Evolutionary conservation across 2,888 invertebrate genomes (phyloP).

Genomic region (Cylindroiulus punctatus): DNA sequence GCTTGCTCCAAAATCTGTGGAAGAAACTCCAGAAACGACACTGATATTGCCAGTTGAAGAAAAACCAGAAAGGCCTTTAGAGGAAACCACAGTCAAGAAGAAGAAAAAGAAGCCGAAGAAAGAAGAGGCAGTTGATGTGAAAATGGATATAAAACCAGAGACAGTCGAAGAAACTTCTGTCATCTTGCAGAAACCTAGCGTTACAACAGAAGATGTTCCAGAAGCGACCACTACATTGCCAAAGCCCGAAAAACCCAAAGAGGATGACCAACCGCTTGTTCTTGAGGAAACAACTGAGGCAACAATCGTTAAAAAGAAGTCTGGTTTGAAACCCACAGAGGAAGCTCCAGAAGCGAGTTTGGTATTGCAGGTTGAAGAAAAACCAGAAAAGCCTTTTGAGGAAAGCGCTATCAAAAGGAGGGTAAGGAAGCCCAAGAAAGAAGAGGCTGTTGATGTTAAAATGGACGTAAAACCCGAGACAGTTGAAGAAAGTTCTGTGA

Average conservation of each 20-base stretch:
- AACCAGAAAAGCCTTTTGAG: slow-evolving; percentile 11
- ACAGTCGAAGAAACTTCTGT: slow-evolving; percentile 3
- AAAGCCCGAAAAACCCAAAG: slow-evolving; percentile 16
- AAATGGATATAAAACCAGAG: slow-evolving; percentile 47
- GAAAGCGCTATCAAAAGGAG: slow-evolving; percentile 27
- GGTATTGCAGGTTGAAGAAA: neutral
- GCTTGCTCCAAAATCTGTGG: slow-evolving; percentile 11
- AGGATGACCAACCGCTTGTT: neutral
- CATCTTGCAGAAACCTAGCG: neutral
- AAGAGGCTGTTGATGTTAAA: slow-evolving; percentile 60
- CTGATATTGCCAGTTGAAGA: neutral
- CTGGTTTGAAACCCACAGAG: slow-evolving; percentile 40
- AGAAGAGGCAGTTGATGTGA: slow-evolving; percentile 59
- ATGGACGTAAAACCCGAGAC: slow-evolving; percentile 44
- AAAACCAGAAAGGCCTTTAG: neutral
- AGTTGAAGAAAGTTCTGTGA: neutral
- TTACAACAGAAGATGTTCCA: slow-evolving; percentile 22
- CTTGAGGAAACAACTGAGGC: slow-evolving; percentile 37
- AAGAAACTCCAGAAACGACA: slow-evolving; percentile 50
- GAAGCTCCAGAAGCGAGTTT: slow-evolving; percentile 50
- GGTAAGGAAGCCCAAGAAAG: slow-evolving; percentile 55
- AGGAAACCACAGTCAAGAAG: slow-evolving; percentile 35
- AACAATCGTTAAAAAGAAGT: slow-evolving; percentile 60
- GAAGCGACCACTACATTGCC: slow-evolving; percentile 47
- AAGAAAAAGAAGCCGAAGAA: slow-evolving; percentile 56